Base-by-base conservation (phyloP, 2,113 vertebrate genomes). In the Trachemys scripta region DNA sequence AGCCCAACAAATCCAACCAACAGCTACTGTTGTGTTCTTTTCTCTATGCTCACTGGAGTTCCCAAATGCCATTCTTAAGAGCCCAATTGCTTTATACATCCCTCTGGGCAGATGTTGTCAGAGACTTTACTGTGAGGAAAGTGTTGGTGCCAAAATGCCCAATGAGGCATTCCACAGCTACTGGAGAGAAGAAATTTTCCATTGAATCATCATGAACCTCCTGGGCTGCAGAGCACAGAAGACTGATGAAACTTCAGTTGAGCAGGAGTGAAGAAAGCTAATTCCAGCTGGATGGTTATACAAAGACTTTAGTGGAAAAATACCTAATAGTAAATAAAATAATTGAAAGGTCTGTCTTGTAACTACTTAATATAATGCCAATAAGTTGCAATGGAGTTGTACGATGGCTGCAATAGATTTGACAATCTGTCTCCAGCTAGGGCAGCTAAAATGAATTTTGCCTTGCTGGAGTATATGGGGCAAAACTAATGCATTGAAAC, bases 81-180 rank as follows among this genome's bases (percentile, higher is more conserved):
- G 92, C 51, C 57, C 87, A 49, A 0, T 90, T 97, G 76, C 97
- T 95, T 97, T 98, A 96, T 96, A 97, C 83, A 96, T 97, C 93
- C 22, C 82, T 91, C 69, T 90, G 80, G 53, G 1, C 13, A 91
- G 50, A 92, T 88, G 93, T 79, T 96, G 90, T 96, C 80, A 82
- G 85, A 42, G 69, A 1, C 45, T 82, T 91, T 76, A 88, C 5
- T 16, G 89, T 80, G 79, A 62, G 89, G 85, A 85, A 91, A 75
- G 50, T 14, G 29, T 54, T 91, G 62, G 51, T 84, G 84, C 65
- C 53, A 45, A 72, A 94, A 54, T 45, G 1, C 10, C 25, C 72
- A 79, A 78, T 54, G 83, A 81, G 84, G 62, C 65, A 27, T 31
- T 76, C 78, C 59, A 90, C 89, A 82, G 2, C 14, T 88, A 80